phyloP scores from a whole-genome alignment of 2,113 vertebrate genomes.

The Phalacrocorax aristotelis region DNA sequence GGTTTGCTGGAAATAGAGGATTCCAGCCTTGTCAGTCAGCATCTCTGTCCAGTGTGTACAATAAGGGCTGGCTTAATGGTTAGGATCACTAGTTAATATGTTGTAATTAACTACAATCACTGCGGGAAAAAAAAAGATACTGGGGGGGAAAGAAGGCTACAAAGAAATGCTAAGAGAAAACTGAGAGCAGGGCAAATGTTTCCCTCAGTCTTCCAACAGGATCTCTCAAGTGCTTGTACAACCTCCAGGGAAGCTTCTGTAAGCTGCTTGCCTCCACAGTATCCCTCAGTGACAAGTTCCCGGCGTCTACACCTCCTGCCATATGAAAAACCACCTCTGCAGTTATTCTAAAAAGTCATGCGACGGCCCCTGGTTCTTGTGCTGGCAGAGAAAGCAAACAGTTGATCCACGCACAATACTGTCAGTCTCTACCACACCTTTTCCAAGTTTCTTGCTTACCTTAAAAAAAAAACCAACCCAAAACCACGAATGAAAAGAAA shows the following conservation, averaged over 20 bases:
- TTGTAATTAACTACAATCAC: neutral
- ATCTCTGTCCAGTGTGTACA: neutral
- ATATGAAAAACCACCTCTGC: neutral
- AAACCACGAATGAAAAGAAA: too few species aligned
- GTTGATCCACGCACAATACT: rapidly evolving
- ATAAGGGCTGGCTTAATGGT: neutral
- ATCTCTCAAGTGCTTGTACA: neutral
- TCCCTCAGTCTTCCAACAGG: neutral
- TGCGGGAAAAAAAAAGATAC: neutral
- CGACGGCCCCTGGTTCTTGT: neutral
- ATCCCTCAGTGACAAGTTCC: neutral
- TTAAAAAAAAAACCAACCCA: neutral
- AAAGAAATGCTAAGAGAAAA: neutral
- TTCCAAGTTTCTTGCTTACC: neutral
- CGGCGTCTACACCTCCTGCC: neutral
- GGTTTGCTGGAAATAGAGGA: neutral
- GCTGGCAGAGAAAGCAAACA: neutral
- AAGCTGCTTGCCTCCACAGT: neutral
- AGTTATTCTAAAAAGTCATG: neutral
- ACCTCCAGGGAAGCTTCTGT: neutral
- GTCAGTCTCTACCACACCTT: neutral
- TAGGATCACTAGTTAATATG: neutral
- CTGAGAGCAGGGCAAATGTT: neutral
- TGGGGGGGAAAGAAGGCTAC: neutral
- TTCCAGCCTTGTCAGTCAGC: neutral